Conservation (phyloP, 1,140 invertebrate species). For the Listronotus oregonensis region DNA sequence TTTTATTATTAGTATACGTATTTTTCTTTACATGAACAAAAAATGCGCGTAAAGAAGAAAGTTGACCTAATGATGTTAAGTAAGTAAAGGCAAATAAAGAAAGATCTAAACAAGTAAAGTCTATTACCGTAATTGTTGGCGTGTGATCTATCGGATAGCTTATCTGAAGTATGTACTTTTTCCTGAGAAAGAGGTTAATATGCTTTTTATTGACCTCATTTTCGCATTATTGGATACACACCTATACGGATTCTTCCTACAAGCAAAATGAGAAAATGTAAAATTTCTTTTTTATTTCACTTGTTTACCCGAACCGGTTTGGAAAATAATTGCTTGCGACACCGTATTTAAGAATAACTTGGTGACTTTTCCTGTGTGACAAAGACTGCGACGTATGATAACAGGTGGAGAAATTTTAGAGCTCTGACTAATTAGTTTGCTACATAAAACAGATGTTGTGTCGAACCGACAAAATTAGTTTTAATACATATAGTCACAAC, state of each 20-base stretch:
- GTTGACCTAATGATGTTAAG: background rate
- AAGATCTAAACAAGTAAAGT: conserved; percentile 23
- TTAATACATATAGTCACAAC: no score
- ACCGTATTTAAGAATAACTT: background rate
- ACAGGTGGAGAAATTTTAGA: no score
- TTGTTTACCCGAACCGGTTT: background rate
- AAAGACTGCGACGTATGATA: no score
- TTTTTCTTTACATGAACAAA: no score
- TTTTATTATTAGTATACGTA: no score
- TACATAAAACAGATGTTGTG: no score
- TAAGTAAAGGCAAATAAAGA: background rate
- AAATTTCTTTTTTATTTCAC: background rate
- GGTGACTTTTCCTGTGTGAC: no score
- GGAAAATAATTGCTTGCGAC: background rate
- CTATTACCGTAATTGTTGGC: conserved; percentile 33
- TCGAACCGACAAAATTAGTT: no score
- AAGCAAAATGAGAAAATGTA: background rate
- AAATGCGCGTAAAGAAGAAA: background rate
- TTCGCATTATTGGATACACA: background rate
- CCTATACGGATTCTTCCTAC: background rate
- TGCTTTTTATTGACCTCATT: conserved; percentile 8
- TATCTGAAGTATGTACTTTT: conserved; percentile 27
- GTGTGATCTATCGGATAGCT: conserved; percentile 23
- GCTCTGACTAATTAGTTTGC: no score
- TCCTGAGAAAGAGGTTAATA: conserved; percentile 28